A percentile compares a stretch with the other conserved stretches of the same genome.
Conservation (phyloP, 2,113 vertebrate species). For the Nerophis ophidion region DNA sequence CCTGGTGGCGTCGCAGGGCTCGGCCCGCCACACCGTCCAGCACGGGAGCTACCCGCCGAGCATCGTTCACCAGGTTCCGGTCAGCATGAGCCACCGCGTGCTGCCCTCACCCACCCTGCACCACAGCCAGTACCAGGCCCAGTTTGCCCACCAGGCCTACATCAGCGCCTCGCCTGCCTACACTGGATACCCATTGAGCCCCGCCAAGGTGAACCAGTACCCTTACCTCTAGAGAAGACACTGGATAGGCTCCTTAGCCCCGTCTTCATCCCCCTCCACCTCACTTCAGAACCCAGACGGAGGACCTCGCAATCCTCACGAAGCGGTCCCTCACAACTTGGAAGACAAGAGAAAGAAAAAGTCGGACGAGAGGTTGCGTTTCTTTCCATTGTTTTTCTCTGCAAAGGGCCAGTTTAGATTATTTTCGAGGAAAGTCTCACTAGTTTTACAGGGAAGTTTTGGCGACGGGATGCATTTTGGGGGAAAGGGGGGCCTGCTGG, state of each 20-base stretch:
- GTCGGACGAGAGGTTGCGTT: slow-evolving; percentile 48
- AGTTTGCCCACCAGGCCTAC: slow-evolving; percentile 97
- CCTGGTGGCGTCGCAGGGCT: slow-evolving; percentile 91
- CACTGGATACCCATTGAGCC: slow-evolving; percentile 99
- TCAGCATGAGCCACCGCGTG: slow-evolving; percentile 91
- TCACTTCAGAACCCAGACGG: slow-evolving; percentile 58
- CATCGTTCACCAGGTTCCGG: slow-evolving; percentile 95
- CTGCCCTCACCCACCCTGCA: slow-evolving; percentile 93
- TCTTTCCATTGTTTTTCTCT: slow-evolving; percentile 25
- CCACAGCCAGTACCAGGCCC: slow-evolving; percentile 93
- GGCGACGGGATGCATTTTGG: slow-evolving; percentile 29
- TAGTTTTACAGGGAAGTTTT: slow-evolving; percentile 39
- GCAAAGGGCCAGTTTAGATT: slow-evolving; percentile 66
- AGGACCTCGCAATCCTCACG: slow-evolving; percentile 65
- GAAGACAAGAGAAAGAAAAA: slow-evolving; percentile 64
- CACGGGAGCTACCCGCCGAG: slow-evolving; percentile 87
- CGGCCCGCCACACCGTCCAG: slow-evolving; percentile 84
- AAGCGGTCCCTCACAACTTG: slow-evolving; percentile 69
- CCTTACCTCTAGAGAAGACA: slow-evolving; percentile 88
- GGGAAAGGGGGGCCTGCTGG: slow-evolving; percentile 58
- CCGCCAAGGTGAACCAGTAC: slow-evolving; percentile 99
- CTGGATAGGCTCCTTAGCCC: slow-evolving; percentile 63
- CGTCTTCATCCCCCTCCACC: slow-evolving; percentile 42
- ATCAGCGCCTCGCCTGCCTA: slow-evolving; percentile 98
- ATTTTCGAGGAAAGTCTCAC: slow-evolving; percentile 36